A percentile compares a stretch with the other conserved stretches of the same genome.
Evolutionary conservation across 2,797 vertebrate genomes (phyloP).

Genomic region (Hozukius guyotensis): DNA sequence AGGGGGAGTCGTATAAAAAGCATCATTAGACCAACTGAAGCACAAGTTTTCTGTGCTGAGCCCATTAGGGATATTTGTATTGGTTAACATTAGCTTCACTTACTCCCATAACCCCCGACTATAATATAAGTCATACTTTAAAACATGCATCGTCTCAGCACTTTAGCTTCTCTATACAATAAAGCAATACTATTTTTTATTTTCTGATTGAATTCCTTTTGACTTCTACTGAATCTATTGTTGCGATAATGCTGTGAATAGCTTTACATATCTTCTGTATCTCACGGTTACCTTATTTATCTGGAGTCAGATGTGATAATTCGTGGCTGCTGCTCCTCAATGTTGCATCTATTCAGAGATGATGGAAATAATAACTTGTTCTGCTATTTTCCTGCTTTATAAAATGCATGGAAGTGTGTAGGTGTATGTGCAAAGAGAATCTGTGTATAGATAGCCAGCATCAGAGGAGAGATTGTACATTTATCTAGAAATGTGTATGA

Average conservation of each 20-base stretch:
- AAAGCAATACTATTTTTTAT: background rate
- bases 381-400: constrained; percentile 17
- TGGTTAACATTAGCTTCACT: background rate
- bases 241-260: background rate
- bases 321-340: constrained; percentile 2
- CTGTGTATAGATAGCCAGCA: background rate
- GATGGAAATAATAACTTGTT: background rate
- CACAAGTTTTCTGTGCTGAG: background rate
- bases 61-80: background rate
- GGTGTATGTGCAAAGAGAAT: background rate
- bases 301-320: background rate
- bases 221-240: background rate
- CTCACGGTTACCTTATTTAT: background rate
- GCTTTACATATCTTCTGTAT: constrained; percentile 10
- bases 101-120: background rate
- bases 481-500: constrained; percentile 10
- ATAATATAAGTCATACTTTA: background rate
- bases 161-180: background rate
- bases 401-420: constrained; percentile 5
- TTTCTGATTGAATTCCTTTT: background rate
- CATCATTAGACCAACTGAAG: background rate
- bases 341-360: constrained; percentile 10
- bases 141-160: background rate
- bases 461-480: constrained; percentile 6
- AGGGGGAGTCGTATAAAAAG: background rate